Evolutionary conservation across 2,113 vertebrate species (phyloP), one percentile per base, ranked within the genome.

Genomic region (Anseranas semipalmata): DNA sequence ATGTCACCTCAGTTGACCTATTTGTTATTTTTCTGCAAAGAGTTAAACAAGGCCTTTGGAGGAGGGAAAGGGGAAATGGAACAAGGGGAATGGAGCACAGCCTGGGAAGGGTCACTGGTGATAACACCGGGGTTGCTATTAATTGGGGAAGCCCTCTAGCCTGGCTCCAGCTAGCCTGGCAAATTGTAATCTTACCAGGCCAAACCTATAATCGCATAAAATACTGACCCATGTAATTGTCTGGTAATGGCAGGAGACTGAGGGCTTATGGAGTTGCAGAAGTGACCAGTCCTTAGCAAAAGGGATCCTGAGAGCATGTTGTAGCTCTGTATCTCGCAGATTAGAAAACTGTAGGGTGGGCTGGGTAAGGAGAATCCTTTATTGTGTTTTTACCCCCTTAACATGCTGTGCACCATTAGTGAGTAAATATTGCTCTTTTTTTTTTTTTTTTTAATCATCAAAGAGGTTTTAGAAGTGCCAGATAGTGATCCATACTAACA

Each of bases 1-100:
- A 24, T 53, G 33, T 59, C 63, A 39, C 45, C 25, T 80, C 17
- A 6, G 32, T 73, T 89, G 60, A 68, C 46, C 55, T 75, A 14
- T 75, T 41, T 45, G 39, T 19, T 84, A 62, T 78, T 89, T 85
- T 82, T 84, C 76, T 90, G 20, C 16, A 65, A 81, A 80, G 50
- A 78, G 58, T 89, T 96, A 95, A 83, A 46, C 28, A 71, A 88
- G 15, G 10, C 19, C 35, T 74, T 81, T 58, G 22, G 58, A 73
- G 28, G 24, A 41, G 19, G 33, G 17, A 65, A 89, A 81, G 25
- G 17, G 56, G 33, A 80, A 94, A 71, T 15, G 39, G 35, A 74
- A 62, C 33, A 81, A 87, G 41, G 28, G 28, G 84, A 89, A 85
- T 55, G 12, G 65, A 67, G 62, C 41, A 68, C 16, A 43, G 30